These are phyloP conservation scores for Leptopilina drosophilae DNA, from an alignment of 2,888 invertebrate genomes.

Conservation along the genomic window DNA sequence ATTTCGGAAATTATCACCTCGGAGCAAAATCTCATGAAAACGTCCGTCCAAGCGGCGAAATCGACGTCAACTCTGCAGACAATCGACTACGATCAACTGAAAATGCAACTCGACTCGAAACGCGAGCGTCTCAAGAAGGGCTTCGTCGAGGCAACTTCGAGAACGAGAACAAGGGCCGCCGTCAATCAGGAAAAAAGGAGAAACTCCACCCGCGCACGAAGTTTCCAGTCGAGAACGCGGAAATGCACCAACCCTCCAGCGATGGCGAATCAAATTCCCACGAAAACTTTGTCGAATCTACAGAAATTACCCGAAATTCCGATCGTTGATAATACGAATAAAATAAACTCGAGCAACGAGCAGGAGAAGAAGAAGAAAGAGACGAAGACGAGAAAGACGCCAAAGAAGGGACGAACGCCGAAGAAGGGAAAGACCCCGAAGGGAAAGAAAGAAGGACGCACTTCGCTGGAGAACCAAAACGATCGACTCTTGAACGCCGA, in stretches of 20 bases:
- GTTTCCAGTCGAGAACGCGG: no score
- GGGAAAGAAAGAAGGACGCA: no score
- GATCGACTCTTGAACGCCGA: neutral
- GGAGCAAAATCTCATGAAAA: slow-evolving; percentile 41
- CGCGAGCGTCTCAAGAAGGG: slow-evolving; percentile 48
- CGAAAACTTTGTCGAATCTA: no score
- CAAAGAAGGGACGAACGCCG: no score
- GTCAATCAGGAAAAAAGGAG: neutral
- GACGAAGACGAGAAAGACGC: neutral
- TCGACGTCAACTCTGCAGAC: neutral
- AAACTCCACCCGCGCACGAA: no score
- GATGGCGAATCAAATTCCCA: no score
- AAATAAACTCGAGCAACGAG: neutral
- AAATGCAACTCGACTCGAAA: slow-evolving; percentile 48
- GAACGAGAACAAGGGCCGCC: neutral
- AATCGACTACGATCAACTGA: neutral
- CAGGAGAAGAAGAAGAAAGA: no score
- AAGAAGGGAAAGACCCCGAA: no score
- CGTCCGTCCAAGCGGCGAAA: slow-evolving; percentile 30
- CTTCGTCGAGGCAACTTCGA: neutral
- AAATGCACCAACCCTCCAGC: no score
- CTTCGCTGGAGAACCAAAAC: neutral
- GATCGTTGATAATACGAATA: no score
- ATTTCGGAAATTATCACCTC: slow-evolving; percentile 67
- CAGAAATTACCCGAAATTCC: no score